Base-by-base conservation (phyloP, 2,113 vertebrate genomes). In the Malaclemys terrapin region DNA sequence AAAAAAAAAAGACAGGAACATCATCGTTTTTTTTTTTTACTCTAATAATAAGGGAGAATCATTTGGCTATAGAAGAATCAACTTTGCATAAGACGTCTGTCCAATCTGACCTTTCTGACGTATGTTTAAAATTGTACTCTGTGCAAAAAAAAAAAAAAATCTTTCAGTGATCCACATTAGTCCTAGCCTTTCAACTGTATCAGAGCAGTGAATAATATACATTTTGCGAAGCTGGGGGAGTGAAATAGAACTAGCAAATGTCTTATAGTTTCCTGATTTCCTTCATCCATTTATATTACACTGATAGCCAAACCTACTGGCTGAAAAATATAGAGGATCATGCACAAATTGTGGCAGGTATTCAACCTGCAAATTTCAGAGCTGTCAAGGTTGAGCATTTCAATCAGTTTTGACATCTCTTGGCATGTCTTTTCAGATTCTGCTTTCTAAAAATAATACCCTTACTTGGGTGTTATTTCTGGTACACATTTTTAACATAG, bases 381-480 rank as follows among this genome's bases (percentile, higher is more conserved):
- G 80, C 88, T 98, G 97, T 98, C 97, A 97, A 95, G 91, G 72
- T 82, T 97, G 85, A 95, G 82, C 57, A 22, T 98, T 97, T 98
- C 98, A 98, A 98, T 98, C 98, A 98, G 90, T 97, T 97, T 80
- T 96, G 98, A 98, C 95, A 98, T 72, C 83, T 96, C 91, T 84
- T 96, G 95, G 75, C 94, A 97, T 97, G 96, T 97, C 84, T 95
- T 96, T 96, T 98, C 93, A 96, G 93, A 96, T 95, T 96, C 80
- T 80, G 57, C 83, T 90, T 97, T 97, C 97, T 97, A 98, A 97
- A 98, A 98, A 98, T 98, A 98, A 98, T 97, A 97, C 90, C 24
- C 85, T 96, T 95, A 91, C 87, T 95, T 88, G 82, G 57, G 62
- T 94, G 50, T 89, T 96, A 95, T 97, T 97, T 97, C 88, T 92